These are phyloP conservation scores for Gouania willdenowi DNA, from an alignment of 2,797 vertebrate species.

Conservation along the genomic window DNA sequence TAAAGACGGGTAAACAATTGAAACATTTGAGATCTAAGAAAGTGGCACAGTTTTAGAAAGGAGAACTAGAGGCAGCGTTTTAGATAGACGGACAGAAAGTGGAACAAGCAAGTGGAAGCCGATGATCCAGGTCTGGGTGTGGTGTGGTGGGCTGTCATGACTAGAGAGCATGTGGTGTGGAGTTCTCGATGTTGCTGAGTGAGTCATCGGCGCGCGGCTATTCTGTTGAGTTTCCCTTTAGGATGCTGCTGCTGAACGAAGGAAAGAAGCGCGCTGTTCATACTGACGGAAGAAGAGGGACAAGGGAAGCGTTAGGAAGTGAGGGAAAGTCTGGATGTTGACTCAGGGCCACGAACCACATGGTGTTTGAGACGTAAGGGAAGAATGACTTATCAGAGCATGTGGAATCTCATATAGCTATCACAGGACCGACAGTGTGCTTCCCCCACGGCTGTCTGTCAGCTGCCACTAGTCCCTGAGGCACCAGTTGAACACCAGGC, in stretches of 20 bases:
- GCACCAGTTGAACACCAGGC: constrained; percentile 9
- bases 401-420: constrained; percentile 88
- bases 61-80: background rate
- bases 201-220: constrained; percentile 62
- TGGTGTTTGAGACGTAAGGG: constrained; percentile 79
- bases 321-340: constrained; percentile 75
- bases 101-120: constrained; percentile 22
- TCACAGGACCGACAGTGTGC: constrained; percentile 84
- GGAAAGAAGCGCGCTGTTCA: constrained; percentile 47
- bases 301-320: constrained; percentile 36
- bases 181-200: constrained; percentile 51
- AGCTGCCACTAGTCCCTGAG: constrained; percentile 30
- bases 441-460: constrained; percentile 51
- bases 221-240: constrained; percentile 51
- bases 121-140: constrained; percentile 58
- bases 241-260: constrained; percentile 44
- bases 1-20: constrained; percentile 36
- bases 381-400: constrained; percentile 89
- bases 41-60: constrained; percentile 4
- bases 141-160: constrained; percentile 55
- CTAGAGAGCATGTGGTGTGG: constrained; percentile 44
- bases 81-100: constrained; percentile 4
- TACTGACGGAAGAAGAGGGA: background rate
- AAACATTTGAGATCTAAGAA: constrained; percentile 19
- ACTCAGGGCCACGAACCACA: constrained; percentile 83